These are phyloP conservation scores for Rana temporaria DNA, from an alignment of 2,113 vertebrate species.

Conservation along the genomic window DNA sequence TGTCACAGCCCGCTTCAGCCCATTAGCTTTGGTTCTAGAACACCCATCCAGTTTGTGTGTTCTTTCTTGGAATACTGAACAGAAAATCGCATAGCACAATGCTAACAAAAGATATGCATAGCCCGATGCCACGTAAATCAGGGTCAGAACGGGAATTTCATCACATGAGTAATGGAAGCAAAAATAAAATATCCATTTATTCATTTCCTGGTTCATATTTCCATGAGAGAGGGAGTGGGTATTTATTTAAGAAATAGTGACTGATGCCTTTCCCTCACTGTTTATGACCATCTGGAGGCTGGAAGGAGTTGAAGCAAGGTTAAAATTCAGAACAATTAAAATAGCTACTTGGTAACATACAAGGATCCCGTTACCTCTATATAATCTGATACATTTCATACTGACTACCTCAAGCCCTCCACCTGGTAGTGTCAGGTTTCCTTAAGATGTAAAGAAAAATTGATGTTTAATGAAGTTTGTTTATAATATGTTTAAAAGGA, in stretches of 20 bases:
- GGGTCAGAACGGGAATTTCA: slow-evolving; percentile 45
- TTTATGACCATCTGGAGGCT: slow-evolving; percentile 47
- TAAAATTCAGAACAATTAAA: slow-evolving; percentile 35
- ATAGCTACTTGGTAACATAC: slow-evolving; percentile 13
- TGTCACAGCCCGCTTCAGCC: slow-evolving; percentile 19
- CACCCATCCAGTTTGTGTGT: slow-evolving; percentile 25
- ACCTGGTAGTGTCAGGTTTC: not conserved
- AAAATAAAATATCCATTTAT: slow-evolving; percentile 52
- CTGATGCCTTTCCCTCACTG: slow-evolving; percentile 51
- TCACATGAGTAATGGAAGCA: slow-evolving; percentile 48
- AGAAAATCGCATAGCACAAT: slow-evolving; percentile 45
- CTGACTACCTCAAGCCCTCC: not conserved
- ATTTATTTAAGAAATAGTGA: slow-evolving; percentile 51
- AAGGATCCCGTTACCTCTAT: slow-evolving; percentile 22
- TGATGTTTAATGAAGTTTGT: no score
- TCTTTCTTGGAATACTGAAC: slow-evolving; percentile 22
- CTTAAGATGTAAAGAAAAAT: not conserved
- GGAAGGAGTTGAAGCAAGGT: slow-evolving; percentile 47
- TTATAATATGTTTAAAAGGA: no score
- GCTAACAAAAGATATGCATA: slow-evolving; percentile 48
- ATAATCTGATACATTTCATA: slow-evolving; percentile 15
- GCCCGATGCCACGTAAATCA: slow-evolving; percentile 42
- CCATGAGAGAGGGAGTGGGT: slow-evolving; percentile 43
- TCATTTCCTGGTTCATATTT: slow-evolving; percentile 55
- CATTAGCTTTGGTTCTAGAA: slow-evolving; percentile 45